Conservation (phyloP, 2,113 vertebrate genomes). For the Panthera uncia region DNA sequence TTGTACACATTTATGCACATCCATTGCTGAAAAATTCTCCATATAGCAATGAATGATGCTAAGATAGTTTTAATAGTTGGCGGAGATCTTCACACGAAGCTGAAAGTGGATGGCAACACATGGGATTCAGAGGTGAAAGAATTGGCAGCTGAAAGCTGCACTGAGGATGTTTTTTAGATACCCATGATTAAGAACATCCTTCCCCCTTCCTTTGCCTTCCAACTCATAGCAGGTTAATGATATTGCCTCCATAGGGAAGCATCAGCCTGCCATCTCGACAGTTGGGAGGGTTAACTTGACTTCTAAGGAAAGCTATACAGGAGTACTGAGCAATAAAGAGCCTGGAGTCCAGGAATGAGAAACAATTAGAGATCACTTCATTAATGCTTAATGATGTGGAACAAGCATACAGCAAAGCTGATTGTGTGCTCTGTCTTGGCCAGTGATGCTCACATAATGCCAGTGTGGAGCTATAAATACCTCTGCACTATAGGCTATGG, state of each 20-base stretch:
- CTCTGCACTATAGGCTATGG: not conserved
- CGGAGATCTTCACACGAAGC: not conserved
- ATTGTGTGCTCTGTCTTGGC: constrained; percentile 11
- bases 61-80: not conserved
- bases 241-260: not conserved
- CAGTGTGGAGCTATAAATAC: not conserved
- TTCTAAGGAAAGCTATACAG: constrained; percentile 12
- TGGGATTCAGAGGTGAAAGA: not conserved
- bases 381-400: constrained; percentile 70
- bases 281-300: not conserved
- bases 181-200: not conserved
- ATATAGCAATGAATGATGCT: not conserved
- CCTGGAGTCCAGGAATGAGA: constrained; percentile 25
- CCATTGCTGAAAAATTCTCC: constrained; percentile 20
- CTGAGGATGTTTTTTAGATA: not conserved
- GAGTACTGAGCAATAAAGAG: not conserved
- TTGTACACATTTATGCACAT: not conserved
- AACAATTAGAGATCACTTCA: constrained; percentile 67
- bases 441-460: not conserved
- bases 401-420: not conserved
- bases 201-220: not conserved
- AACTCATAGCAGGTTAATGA: not conserved
- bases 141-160: not conserved
- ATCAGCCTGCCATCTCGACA: not conserved
- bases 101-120: not conserved